Conservation (phyloP, 2,888 invertebrate species). For the Melanostoma scalare region DNA sequence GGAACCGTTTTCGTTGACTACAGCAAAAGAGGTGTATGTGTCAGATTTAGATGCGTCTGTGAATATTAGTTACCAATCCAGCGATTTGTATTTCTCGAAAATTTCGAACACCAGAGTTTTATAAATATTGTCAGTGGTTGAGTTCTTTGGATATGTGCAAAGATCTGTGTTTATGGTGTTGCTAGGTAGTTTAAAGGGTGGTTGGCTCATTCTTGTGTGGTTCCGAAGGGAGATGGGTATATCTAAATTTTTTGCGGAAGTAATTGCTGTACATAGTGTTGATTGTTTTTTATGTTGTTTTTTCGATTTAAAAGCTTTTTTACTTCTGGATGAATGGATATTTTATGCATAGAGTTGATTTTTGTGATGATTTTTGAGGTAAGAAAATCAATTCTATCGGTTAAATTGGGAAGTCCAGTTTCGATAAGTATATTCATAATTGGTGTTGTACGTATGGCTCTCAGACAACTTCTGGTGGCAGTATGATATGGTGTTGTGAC, state of each 20-base stretch:
- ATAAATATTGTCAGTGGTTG: slow-evolving; percentile 19
- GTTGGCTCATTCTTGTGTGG: slow-evolving; percentile 6
- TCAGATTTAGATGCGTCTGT: slow-evolving; percentile 24
- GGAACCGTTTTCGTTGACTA: not conserved
- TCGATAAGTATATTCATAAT: slow-evolving; percentile 33
- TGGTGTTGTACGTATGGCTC: slow-evolving; percentile 33
- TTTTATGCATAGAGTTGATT: slow-evolving; percentile 11
- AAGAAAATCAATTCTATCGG: slow-evolving; percentile 24
- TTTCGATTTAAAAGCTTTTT: slow-evolving; percentile 1
- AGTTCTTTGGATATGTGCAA: slow-evolving; percentile 11
- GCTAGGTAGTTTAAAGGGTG: slow-evolving; percentile 1
- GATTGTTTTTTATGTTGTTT: slow-evolving; percentile 17
- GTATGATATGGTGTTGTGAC: slow-evolving; percentile 23
- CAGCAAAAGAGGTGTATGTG: slow-evolving; percentile 9
- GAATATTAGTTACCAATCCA: slow-evolving; percentile 4
- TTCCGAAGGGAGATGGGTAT: not conserved
- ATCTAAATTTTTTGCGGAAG: slow-evolving; percentile 1
- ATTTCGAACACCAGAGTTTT: slow-evolving; percentile 14
- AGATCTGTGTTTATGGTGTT: slow-evolving; percentile 20
- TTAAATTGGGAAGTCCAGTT: slow-evolving; percentile 23
- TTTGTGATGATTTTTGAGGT: slow-evolving; percentile 24
- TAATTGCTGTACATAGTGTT: slow-evolving; percentile 6
- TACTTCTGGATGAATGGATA: slow-evolving; percentile 7
- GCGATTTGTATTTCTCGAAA: not conserved
- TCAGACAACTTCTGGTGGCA: slow-evolving; percentile 14